phyloP scores from a whole-genome alignment of 2,797 vertebrate genomes.

The Champsocephalus esox region DNA sequence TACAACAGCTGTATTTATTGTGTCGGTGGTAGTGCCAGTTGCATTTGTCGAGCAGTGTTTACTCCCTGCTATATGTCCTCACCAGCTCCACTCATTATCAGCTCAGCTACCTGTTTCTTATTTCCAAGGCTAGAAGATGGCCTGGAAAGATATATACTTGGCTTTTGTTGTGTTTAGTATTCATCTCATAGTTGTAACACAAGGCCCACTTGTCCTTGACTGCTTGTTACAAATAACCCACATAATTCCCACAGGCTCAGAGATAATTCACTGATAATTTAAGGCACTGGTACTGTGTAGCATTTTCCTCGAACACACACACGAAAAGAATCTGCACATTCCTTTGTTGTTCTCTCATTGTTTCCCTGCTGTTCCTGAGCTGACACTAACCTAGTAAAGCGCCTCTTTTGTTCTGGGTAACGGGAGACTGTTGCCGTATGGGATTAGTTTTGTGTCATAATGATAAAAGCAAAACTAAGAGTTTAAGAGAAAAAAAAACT shows the following conservation, averaged over 20 bases:
- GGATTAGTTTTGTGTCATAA: no score
- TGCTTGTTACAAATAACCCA: slow-evolving; percentile 81
- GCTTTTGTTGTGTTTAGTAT: slow-evolving; percentile 72
- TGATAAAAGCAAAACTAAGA: no score
- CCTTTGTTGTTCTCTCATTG: slow-evolving; percentile 80
- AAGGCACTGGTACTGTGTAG: slow-evolving; percentile 82
- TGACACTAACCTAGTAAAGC: slow-evolving; percentile 85
- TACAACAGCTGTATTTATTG: slow-evolving; percentile 72
- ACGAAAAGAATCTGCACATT: slow-evolving; percentile 74
- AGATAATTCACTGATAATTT: slow-evolving; percentile 83
- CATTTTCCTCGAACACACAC: slow-evolving; percentile 66
- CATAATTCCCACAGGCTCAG: slow-evolving; percentile 82
- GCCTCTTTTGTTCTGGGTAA: slow-evolving; percentile 84
- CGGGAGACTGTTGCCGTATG: slow-evolving; percentile 70
- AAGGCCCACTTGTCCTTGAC: slow-evolving; percentile 83
- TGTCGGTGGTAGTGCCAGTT: slow-evolving; percentile 66
- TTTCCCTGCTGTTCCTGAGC: slow-evolving; percentile 77
- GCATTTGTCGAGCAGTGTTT: slow-evolving; percentile 60
- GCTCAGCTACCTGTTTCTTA: slow-evolving; percentile 61
- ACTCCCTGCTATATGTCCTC: slow-evolving; percentile 38
- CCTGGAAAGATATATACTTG: slow-evolving; percentile 78
- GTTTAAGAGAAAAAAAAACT: no score
- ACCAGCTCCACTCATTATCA: slow-evolving; percentile 42
- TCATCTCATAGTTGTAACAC: slow-evolving; percentile 80
- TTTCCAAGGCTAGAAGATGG: slow-evolving; percentile 78